Evolutionary conservation across 2,113 vertebrate genomes (phyloP), one percentile per base, ranked within the genome.

Genomic region (Sylvietta virens): DNA sequence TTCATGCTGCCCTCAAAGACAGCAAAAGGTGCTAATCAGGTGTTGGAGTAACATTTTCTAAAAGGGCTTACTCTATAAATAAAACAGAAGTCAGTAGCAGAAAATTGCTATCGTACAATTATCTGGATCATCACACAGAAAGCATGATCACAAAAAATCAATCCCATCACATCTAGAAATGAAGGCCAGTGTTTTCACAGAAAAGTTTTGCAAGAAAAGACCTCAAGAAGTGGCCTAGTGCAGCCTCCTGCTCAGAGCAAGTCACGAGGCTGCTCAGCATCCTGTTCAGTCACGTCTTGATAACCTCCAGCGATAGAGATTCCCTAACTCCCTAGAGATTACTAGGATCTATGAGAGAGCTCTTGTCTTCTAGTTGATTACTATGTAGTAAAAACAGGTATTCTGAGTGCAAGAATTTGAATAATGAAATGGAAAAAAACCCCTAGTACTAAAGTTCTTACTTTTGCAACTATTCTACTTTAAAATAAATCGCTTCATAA

Each of bases 211-310:
- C 30, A 83, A 83, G 35, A 27, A 84, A 76, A 51, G 39, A 51
- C 24, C 24, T 72, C 28, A 62, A 57, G 37, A 72, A 26, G 10
- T 48, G 18, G 48, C 10, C 8, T 8, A 58, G 21, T 62, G 23
- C 58, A 88, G 50, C 19, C 42, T 57, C 31, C n/a, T 50, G 33
- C 58, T 50, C 44, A 58, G 26, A 64, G 44, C 7, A 45, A 18
- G 9, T 40, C 11, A 69, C 6, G 3, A 82, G 14, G 61, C 35
- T 86, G 61, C 20, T 54, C 84, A 58, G 26, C 3, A 22, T 24
- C 47, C 69, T 48, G 21, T 39, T 33, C 39, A 58, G 42, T 28
- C 4, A 7, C 0, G 0, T 37, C 51, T 21, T 33, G 11, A 73
- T 53, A 31, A 58, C 7, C 15, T 37, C 13, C 40, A 70, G 44